These are phyloP conservation scores for Percopsis omiscomaycus DNA, from an alignment of 2,797 vertebrate genomes.

Conservation along the genomic window DNA sequence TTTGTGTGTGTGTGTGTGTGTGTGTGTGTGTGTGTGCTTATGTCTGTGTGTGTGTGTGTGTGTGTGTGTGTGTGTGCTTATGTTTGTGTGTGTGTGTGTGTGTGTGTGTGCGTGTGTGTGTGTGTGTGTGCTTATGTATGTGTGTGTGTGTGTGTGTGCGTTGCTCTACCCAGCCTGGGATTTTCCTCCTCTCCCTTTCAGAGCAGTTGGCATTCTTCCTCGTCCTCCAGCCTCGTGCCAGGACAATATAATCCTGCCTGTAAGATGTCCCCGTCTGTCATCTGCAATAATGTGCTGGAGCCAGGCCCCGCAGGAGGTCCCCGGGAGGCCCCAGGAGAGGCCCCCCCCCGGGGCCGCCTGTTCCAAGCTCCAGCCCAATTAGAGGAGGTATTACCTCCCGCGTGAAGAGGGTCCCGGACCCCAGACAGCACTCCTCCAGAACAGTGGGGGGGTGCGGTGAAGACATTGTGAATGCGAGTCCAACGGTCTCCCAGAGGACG, in stretches of 20 bases:
- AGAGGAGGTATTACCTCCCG: conserved; percentile 63
- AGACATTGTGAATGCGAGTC: conserved; percentile 7
- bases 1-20: no score
- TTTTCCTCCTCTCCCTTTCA: conserved; percentile 31
- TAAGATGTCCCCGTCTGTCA: conserved; percentile 71
- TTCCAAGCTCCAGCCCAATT: conserved; percentile 63
- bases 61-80: not conserved
- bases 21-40: no score
- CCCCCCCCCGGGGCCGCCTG: conserved; percentile 13
- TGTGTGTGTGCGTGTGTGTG: conserved; percentile 12
- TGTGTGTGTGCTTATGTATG: conserved; percentile 18
- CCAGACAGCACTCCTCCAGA: conserved; percentile 29
- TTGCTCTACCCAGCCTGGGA: conserved; percentile 3
- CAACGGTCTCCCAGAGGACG: no score
- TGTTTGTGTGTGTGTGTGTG: conserved; percentile 22
- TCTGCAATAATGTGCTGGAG: conserved; percentile 60
- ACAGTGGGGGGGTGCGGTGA: conserved; percentile 26
- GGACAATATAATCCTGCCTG: conserved; percentile 65
- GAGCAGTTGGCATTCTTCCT: conserved; percentile 24
- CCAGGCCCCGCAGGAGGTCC: not conserved
- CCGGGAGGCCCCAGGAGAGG: not conserved
- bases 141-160: conserved; percentile 1
- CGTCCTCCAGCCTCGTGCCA: conserved; percentile 52
- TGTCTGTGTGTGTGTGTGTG: not conserved
- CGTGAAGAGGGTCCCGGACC: conserved; percentile 64